Evolutionary conservation across 2,888 invertebrate genomes (phyloP).

Genomic region (Cheilosia vernalis): DNA sequence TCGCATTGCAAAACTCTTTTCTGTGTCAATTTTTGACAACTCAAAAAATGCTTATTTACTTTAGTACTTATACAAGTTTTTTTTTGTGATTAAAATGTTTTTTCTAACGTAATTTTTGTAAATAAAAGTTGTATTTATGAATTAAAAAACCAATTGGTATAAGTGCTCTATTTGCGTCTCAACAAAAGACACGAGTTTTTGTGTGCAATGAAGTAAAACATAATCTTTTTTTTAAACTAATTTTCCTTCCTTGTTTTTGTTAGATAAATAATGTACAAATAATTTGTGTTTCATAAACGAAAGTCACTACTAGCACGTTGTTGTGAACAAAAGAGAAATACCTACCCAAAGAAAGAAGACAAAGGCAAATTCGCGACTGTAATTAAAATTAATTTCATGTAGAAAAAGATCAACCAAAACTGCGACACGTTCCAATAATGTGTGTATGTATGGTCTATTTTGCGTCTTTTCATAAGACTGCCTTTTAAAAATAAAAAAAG

Average conservation of each 20-base stretch:
- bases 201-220: not conserved
- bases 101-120: not conserved
- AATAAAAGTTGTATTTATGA: slow-evolving; percentile 11
- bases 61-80: slow-evolving; percentile 13
- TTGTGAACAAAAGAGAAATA: slow-evolving; percentile 35
- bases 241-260: slow-evolving; percentile 12
- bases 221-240: not conserved
- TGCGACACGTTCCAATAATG: slow-evolving; percentile 18
- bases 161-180: not conserved
- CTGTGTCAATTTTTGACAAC: slow-evolving; percentile 23
- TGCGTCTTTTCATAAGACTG: slow-evolving; percentile 22
- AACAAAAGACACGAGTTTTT: not conserved
- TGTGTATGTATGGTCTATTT: slow-evolving; percentile 15
- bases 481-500: not conserved
- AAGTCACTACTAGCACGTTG: not conserved
- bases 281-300: not conserved
- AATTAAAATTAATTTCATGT: slow-evolving; percentile 40
- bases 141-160: not conserved
- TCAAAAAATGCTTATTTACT: slow-evolving; percentile 30
- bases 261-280: slow-evolving; percentile 18
- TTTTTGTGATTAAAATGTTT: slow-evolving; percentile 12
- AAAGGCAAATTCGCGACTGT: slow-evolving; percentile 38
- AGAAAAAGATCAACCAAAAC: slow-evolving; percentile 30
- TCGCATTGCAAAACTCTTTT: not conserved
- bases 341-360: slow-evolving; percentile 37